Evolutionary conservation across 2,888 invertebrate species (phyloP), one percentile per base, ranked within the genome.

Genomic region (Ecliptopera silaceata): DNA sequence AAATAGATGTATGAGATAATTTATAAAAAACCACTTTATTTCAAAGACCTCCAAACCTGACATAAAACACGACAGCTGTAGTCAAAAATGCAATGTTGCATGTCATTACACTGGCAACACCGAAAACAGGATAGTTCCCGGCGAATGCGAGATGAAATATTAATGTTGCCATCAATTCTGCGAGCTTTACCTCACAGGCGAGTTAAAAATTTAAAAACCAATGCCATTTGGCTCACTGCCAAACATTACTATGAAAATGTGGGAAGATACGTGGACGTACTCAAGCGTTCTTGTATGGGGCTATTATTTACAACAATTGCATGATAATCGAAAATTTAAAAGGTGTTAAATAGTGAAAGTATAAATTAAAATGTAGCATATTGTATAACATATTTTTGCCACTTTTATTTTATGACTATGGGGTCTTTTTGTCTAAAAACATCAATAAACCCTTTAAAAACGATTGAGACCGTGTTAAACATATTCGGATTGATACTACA

Each of bases 201-300:
- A 72, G 77, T 82, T 80, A 77, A 83, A 84, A 82, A 80, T 82
- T 84, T 77, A 72, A 80, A 83, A 81, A 79, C 80, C 80, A 75
- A 82, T 82, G 79, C 79, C 73, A 80, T 86, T 84, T 87, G 86
- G 88, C 79, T 41, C 32, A 22, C 43, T 56, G 72, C 85, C 88
- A 86, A 72, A 70, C 64, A 66, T 55, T 56, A 57, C 50, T 56
- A 55, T 67, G 65, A 66, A 64, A 66, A 70, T 65, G 59, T 54
- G 54, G 50, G 54, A 22, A 46, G 50, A 54, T 50, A 11, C 15
- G 50, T 32, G 49, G 26, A 13, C 36, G 58, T 50, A 54, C 31
- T 54, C 22, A 17, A 46, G 45, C 56, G 54, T 63, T 58, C 59
- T 62, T 60, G 2, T 4, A 36, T 8, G 26, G 11, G 61, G 52